These are phyloP conservation scores for Notarius lentiginosus DNA, from an alignment of 2,113 vertebrate species.

Conservation along the genomic window DNA sequence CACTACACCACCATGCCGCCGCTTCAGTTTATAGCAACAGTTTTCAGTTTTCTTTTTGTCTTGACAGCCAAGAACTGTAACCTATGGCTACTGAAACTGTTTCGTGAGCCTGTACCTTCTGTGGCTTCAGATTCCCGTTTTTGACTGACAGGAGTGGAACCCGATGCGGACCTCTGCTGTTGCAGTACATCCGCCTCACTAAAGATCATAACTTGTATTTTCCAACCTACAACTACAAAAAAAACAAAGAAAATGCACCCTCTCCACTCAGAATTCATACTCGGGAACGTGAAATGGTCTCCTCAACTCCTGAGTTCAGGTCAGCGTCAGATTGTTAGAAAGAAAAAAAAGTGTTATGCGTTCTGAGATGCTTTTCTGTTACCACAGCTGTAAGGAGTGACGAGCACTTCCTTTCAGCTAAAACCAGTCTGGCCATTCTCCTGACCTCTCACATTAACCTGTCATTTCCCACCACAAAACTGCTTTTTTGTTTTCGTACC, in stretches of 20 bases:
- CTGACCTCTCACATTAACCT: background rate
- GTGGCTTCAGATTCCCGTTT: background rate
- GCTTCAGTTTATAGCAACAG: background rate
- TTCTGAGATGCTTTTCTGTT: background rate
- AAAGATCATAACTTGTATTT: too few relatives aligned
- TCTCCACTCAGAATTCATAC: too few relatives aligned
- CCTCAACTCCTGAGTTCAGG: too few relatives aligned
- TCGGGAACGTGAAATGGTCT: too few relatives aligned
- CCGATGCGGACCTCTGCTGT: background rate
- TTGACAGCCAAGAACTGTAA: background rate
- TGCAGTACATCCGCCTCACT: background rate
- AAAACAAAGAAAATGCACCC: too few relatives aligned
- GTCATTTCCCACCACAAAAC: background rate
- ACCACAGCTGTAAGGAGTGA: background rate
- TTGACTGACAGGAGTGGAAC: background rate
- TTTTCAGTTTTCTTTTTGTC: background rate
- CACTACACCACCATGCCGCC: too few relatives aligned
- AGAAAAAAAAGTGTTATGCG: background rate
- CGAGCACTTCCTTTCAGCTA: background rate
- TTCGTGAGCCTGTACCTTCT: background rate
- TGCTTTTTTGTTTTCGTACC: background rate
- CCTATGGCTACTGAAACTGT: background rate
- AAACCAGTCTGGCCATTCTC: background rate
- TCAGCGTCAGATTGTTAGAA: too few relatives aligned
- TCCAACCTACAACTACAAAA: too few relatives aligned